phyloP scores from a whole-genome alignment of 2,888 invertebrate species.

The Alcis repandata region DNA sequence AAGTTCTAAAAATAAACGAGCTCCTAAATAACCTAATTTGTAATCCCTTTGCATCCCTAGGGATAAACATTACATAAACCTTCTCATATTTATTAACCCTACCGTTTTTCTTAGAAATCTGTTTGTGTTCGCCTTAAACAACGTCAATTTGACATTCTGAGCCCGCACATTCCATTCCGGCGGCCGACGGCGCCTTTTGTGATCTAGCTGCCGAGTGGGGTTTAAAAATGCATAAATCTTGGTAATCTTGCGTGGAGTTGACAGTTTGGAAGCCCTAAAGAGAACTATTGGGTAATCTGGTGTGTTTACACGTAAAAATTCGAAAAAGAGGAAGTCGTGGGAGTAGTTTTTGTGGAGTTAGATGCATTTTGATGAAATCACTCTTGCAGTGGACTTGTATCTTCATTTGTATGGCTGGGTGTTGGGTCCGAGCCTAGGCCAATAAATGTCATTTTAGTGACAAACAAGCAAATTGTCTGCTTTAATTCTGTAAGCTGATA shows the following conservation, averaged over 20 bases:
- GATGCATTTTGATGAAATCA: too few relatives aligned
- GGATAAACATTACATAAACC: constrained; percentile 29
- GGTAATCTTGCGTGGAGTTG: neutral
- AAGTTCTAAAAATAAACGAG: constrained; percentile 13
- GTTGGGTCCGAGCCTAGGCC: too few relatives aligned
- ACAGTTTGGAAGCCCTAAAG: constrained; percentile 6
- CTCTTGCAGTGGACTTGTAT: too few relatives aligned
- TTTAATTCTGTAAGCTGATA: too few relatives aligned
- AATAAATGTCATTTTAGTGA: too few relatives aligned
- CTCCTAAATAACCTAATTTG: constrained; percentile 28
- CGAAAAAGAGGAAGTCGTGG: too few relatives aligned
- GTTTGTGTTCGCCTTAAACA: constrained; percentile 51
- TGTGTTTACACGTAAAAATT: neutral
- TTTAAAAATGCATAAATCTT: constrained; percentile 14
- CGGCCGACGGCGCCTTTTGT: constrained; percentile 42
- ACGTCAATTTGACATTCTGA: constrained; percentile 66
- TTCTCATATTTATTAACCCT: constrained; percentile 27
- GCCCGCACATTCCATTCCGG: constrained; percentile 64
- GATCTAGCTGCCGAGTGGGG: constrained; percentile 33
- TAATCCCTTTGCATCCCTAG: constrained; percentile 15
- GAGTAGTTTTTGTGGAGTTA: too few relatives aligned
- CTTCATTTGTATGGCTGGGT: too few relatives aligned
- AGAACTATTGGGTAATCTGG: neutral
- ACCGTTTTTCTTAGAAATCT: constrained; percentile 23
- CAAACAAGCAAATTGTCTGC: too few relatives aligned